Evolutionary conservation across 2,888 invertebrate genomes (phyloP).

Genomic region (Drosophila yooni): DNA sequence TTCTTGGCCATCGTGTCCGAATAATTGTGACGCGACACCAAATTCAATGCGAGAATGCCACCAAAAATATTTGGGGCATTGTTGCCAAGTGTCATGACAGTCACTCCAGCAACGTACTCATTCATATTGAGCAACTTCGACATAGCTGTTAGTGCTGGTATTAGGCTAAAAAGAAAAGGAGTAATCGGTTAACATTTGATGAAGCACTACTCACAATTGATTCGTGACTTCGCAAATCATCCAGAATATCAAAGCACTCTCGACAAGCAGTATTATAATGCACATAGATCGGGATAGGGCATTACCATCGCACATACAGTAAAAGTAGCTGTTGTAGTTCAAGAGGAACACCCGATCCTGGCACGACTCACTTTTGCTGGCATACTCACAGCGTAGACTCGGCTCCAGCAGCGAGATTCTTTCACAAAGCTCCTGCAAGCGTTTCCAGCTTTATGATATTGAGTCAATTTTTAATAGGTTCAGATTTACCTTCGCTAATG

Average conservation of each 20-base stretch:
- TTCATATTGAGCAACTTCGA: slow-evolving; percentile 85
- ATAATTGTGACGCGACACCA: slow-evolving; percentile 83
- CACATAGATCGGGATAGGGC: slow-evolving; percentile 14
- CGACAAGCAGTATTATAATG: not conserved
- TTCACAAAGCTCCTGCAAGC: slow-evolving; percentile 33
- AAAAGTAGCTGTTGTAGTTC: slow-evolving; percentile 39
- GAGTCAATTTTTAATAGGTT: not conserved
- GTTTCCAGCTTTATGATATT: not conserved
- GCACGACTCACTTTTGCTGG: slow-evolving; percentile 11
- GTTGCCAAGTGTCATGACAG: slow-evolving; percentile 89
- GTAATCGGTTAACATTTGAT: not conserved
- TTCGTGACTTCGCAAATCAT: slow-evolving; percentile 16
- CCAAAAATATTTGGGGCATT: slow-evolving; percentile 89
- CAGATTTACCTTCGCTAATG: slow-evolving; percentile 25
- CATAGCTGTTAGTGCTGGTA: slow-evolving; percentile 86
- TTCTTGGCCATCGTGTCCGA: slow-evolving; percentile 87
- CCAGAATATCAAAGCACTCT: slow-evolving; percentile 37
- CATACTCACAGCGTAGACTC: slow-evolving; percentile 33
- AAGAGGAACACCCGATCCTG: slow-evolving; percentile 17
- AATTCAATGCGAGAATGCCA: slow-evolving; percentile 85
- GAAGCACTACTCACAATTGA: slow-evolving; percentile 35
- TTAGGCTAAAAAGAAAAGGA: slow-evolving; percentile 85
- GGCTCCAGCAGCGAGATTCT: slow-evolving; percentile 21
- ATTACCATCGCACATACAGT: slow-evolving; percentile 33
- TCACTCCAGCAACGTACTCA: slow-evolving; percentile 88